Percentiles rank a stretch among this genome's conserved stretches.
These are phyloP conservation scores for Melanargia galathea DNA, from an alignment of 2,888 invertebrate species.

Conservation along the genomic window DNA sequence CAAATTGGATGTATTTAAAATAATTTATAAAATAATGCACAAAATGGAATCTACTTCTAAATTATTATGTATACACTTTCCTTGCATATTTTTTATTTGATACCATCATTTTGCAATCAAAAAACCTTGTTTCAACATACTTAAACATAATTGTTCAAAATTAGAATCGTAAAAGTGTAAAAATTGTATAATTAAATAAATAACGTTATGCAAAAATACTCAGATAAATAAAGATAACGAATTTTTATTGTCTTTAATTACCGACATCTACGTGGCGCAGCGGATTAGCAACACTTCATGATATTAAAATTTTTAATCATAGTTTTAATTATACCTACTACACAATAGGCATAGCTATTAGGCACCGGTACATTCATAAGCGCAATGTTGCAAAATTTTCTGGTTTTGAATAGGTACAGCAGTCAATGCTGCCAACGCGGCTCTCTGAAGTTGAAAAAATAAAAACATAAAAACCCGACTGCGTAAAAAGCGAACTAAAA, in stretches of 20 bases:
- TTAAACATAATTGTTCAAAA: slow-evolving; percentile 18
- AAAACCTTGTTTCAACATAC: not conserved
- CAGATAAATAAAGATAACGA: slow-evolving; percentile 21
- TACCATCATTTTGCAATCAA: not conserved
- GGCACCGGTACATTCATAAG: not conserved
- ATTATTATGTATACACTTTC: not conserved
- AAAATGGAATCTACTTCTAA: not conserved
- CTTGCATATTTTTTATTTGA: not conserved
- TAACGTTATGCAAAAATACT: slow-evolving; percentile 22
- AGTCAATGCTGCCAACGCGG: not conserved
- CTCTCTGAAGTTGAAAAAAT: too few relatives aligned
- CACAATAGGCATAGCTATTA: not conserved
- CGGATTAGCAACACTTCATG: slow-evolving; percentile 19
- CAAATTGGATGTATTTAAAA: slow-evolving; percentile 16
- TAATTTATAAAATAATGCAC: slow-evolving; percentile 14
- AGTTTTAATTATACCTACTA: slow-evolving; percentile 12
- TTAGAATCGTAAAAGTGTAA: slow-evolving; percentile 27
- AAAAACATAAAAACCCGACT: too few relatives aligned
- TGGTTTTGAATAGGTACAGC: not conserved
- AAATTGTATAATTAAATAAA: slow-evolving; percentile 29
- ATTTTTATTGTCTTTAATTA: slow-evolving; percentile 33
- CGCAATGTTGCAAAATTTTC: not conserved
- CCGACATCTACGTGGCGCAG: slow-evolving; percentile 6
- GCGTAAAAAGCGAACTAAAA: too few relatives aligned
- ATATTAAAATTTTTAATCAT: slow-evolving; percentile 23